Evolutionary conservation across 2,888 invertebrate species (phyloP), one percentile per base, ranked within the genome.

Genomic region (Philhelius pedissequus): DNA sequence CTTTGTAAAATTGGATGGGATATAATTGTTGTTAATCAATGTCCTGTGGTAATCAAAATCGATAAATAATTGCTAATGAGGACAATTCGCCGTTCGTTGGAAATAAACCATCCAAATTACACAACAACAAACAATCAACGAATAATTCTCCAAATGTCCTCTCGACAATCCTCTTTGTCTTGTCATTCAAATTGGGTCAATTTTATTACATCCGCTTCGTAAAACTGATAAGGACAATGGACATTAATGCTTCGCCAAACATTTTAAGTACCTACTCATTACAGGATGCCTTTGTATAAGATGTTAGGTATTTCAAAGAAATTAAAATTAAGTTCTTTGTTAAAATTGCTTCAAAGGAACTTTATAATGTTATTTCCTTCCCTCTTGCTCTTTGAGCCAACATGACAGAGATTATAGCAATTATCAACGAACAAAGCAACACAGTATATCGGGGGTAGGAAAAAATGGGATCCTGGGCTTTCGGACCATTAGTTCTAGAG

Each of bases 51-150:
- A 70, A 70, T 70, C 74, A 50, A 79, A 79, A 75, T 79, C 64
- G 58, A 70, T 83, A 64, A 70, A 79, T 79, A 79, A 83, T 83
- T 83, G 64, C 25, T 48, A 45, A 27, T 48, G 73, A 25, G 18
- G 48, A 30, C 43, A 32, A 68, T 69, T 30, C 1, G 8, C 18
- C 22, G 62, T 54, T 3, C 78, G 74, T 50, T 45, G 32, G 58
- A 15, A 40, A 32, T 38, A 25, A 52, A 30, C 62, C 38, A 18
- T 40, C 20, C 43, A 62, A 54, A 71, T 73, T 68, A 54, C 76
- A 66, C 81, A 54, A 62, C 60, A 83, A 56, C 58, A 15, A 58
- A 58, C 78, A 74, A 64, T 78, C 68, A 54, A 62, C 9, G 13
- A 35, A 35, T 83, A 58, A 40, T 64, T 43, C 60, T 25, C 25